Evolutionary conservation across 1,140 invertebrate genomes (phyloP).

Genomic region (Trichogramma pretiosum): DNA sequence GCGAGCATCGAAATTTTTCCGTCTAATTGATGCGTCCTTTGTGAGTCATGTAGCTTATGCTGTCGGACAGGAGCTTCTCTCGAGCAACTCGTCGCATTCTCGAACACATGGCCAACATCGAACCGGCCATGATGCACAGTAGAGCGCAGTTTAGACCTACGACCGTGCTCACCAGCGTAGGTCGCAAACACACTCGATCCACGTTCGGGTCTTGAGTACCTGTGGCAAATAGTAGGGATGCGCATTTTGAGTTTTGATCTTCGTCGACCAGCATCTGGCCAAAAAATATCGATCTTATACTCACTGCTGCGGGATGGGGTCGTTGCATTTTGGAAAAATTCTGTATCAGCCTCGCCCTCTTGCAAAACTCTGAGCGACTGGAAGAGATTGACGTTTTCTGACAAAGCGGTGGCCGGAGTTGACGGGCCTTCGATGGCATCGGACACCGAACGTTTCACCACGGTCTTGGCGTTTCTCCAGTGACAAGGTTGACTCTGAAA

Average conservation of each 20-base stretch:
- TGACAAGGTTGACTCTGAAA: slow-evolving; percentile 83
- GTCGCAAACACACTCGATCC: slow-evolving; percentile 64
- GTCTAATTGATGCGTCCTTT: slow-evolving; percentile 61
- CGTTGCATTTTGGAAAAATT: slow-evolving; percentile 43
- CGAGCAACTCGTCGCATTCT: slow-evolving; percentile 52
- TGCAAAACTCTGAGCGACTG: slow-evolving; percentile 79
- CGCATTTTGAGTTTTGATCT: neutral
- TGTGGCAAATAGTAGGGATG: slow-evolving; percentile 21
- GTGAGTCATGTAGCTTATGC: slow-evolving; percentile 61
- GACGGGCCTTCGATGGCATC: slow-evolving; percentile 41
- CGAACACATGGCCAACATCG: slow-evolving; percentile 61
- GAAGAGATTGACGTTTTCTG: slow-evolving; percentile 82
- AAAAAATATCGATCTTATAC: slow-evolving; percentile 12
- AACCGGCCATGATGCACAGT: slow-evolving; percentile 59
- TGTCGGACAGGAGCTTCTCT: slow-evolving; percentile 46
- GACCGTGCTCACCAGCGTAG: slow-evolving; percentile 65
- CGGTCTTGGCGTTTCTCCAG: slow-evolving; percentile 78
- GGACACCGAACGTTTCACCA: slow-evolving; percentile 55
- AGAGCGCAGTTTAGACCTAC: slow-evolving; percentile 59
- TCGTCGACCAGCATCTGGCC: neutral
- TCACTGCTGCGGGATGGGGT: slow-evolving; percentile 32
- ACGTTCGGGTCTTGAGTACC: slow-evolving; percentile 39
- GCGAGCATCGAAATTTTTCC: neutral
- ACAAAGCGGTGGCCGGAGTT: slow-evolving; percentile 47
- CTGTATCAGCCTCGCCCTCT: slow-evolving; percentile 69